Conservation (phyloP, 1,140 invertebrate species). For the Euura lappo region DNA sequence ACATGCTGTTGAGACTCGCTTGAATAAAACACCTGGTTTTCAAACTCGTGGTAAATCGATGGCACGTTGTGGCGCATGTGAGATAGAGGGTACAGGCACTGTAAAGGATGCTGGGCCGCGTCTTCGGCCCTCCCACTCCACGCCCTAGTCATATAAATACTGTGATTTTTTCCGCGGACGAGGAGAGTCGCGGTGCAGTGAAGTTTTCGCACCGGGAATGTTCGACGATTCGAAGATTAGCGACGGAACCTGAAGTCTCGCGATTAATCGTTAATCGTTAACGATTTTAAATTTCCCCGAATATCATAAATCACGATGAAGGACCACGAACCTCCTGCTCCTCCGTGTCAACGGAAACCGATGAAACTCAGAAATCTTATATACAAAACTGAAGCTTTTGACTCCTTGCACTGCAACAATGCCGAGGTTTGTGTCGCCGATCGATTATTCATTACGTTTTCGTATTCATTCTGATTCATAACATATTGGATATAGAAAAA, state of each 20-base stretch:
- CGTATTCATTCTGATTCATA: no score
- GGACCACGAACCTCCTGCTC: slow-evolving; percentile 44
- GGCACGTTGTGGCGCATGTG: slow-evolving; percentile 44
- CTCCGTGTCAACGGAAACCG: slow-evolving; percentile 59
- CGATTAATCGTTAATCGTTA: no score
- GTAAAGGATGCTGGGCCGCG: slow-evolving; percentile 28
- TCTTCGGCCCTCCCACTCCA: slow-evolving; percentile 23
- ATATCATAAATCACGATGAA: slow-evolving; percentile 39
- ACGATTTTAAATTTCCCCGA: no score
- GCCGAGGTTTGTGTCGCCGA: slow-evolving; percentile 56
- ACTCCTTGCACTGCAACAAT: slow-evolving; percentile 65
- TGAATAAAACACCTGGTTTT: not conserved
- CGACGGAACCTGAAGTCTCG: not conserved
- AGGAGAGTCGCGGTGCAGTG: not conserved
- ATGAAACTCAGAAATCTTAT: slow-evolving; percentile 67
- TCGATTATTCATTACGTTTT: no score
- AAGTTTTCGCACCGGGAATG: not conserved
- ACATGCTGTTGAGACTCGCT: no score
- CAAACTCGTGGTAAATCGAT: slow-evolving; percentile 40
- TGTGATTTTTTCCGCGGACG: not conserved
- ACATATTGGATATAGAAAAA: no score
- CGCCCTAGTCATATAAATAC: not conserved
- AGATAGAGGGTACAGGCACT: slow-evolving; percentile 22
- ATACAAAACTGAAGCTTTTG: slow-evolving; percentile 67
- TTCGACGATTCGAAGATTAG: not conserved